These are phyloP conservation scores for Cranoglanis bouderius DNA, from an alignment of 2,113 vertebrate genomes.

Conservation along the genomic window DNA sequence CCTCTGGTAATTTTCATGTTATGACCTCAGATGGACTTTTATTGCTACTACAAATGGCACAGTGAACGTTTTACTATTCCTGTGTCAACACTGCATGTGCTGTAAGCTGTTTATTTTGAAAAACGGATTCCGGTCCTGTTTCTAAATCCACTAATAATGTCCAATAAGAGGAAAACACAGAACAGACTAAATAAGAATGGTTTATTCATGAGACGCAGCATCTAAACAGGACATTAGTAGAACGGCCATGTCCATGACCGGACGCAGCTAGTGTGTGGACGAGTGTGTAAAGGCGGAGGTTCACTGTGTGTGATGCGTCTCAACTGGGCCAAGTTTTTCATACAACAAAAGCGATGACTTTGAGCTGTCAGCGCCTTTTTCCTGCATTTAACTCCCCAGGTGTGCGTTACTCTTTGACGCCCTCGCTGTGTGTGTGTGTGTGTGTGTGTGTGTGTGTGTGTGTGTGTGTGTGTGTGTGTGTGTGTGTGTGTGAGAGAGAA, in stretches of 20 bases:
- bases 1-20: neutral
- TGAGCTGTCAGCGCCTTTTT: conserved; percentile 57
- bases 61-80: neutral
- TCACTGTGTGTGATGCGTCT: conserved; percentile 25
- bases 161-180: neutral
- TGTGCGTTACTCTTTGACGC: conserved; percentile 46
- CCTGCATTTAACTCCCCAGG: conserved; percentile 47
- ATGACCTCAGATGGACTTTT: neutral
- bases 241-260: neutral
- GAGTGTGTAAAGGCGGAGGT: neutral
- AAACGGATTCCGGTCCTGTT: neutral
- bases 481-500: too few species aligned
- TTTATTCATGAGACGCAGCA: conserved; percentile 17
- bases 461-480: neutral
- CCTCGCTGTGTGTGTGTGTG: conserved; percentile 31
- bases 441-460: conserved; percentile 17
- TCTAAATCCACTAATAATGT: neutral
- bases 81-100: neutral
- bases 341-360: conserved; percentile 50
- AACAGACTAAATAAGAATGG: conserved; percentile 3
- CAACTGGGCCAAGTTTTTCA: conserved; percentile 40
- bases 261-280: neutral
- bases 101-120: neutral
- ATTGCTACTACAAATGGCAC: neutral
- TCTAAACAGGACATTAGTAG: conserved; percentile 28